Evolutionary conservation across 2,797 vertebrate genomes (phyloP).

Genomic region (Chloroceryle inda): DNA sequence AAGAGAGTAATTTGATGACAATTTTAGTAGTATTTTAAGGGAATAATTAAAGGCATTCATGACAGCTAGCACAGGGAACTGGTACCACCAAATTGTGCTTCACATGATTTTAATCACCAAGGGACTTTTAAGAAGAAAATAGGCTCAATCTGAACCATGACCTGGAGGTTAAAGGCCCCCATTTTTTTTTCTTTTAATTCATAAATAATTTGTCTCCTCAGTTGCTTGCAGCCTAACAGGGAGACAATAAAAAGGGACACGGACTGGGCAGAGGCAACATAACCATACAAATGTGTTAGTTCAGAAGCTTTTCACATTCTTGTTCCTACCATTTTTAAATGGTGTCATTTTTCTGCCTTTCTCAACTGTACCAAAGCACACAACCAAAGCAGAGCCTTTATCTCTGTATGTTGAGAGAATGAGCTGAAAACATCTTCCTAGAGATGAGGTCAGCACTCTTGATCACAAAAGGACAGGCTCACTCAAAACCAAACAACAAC

Average conservation of each 20-base stretch:
- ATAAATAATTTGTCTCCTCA: not conserved
- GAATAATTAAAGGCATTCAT: not conserved
- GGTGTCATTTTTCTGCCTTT: not conserved
- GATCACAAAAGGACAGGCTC: not conserved
- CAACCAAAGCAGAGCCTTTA: not conserved
- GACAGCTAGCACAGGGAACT: not conserved
- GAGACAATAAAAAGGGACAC: not conserved
- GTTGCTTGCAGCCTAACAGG: not conserved
- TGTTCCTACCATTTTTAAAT: not conserved
- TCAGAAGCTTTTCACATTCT: not conserved
- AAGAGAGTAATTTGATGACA: not conserved
- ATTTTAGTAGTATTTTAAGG: not conserved
- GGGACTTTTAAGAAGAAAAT: not conserved
- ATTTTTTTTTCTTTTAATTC: not conserved
- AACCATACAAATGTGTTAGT: not conserved
- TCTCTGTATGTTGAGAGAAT: not conserved
- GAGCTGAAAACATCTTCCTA: not conserved
- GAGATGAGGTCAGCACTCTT: not conserved
- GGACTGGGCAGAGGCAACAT: not conserved
- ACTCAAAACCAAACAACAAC: not conserved
- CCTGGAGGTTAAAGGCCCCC: not conserved
- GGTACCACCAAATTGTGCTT: not conserved
- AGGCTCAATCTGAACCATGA: not conserved
- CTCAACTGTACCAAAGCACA: not conserved
- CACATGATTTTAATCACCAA: not conserved